A percentile compares a stretch with the other conserved stretches of the same genome.
Conservation (phyloP, 2,113 vertebrate genomes). For the Orycteropus afer region DNA sequence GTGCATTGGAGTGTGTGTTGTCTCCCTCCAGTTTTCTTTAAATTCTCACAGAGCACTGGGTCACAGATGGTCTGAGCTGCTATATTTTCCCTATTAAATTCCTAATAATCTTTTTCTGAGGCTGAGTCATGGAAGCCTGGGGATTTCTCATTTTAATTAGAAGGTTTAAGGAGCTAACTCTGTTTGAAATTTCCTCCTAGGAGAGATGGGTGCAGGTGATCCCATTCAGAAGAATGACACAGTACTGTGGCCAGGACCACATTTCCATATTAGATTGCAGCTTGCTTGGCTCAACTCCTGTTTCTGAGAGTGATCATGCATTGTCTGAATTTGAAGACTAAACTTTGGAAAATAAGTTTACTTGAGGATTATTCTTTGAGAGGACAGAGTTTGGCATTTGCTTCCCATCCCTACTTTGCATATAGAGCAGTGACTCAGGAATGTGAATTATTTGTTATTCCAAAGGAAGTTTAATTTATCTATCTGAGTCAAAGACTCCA, state of each 20-base stretch:
- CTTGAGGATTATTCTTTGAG: conserved; percentile 77
- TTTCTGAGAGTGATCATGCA: conserved; percentile 85
- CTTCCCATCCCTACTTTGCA: conserved; percentile 56
- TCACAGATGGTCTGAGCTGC: conserved; percentile 98
- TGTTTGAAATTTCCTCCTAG: conserved; percentile 93
- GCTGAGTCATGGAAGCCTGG: conserved; percentile 95
- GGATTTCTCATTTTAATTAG: conserved; percentile 99
- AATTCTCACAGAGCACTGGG: conserved; percentile 95
- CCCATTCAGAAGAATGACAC: conserved; percentile 92
- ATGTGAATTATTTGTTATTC: conserved; percentile 74
- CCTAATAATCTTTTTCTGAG: conserved; percentile 99
- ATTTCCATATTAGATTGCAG: conserved; percentile 98
- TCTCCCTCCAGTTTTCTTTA: conserved; percentile 93
- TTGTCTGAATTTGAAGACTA: conserved; percentile 81
- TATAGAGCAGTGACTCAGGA: conserved; percentile 63
- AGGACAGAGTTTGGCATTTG: conserved; percentile 68
- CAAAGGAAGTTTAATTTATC: conserved; percentile 62
- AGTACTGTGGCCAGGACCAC: conserved; percentile 90
- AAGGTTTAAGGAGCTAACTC: conserved; percentile 99
- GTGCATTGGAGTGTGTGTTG: conserved; percentile 87
- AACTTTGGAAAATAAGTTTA: conserved; percentile 80
- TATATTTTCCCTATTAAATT: conserved; percentile 99
- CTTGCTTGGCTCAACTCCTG: conserved; percentile 92
- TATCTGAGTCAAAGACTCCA: neutral
- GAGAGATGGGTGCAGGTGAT: conserved; percentile 95